Percentiles rank a stretch among this genome's conserved stretches.
Evolutionary conservation across 1,140 invertebrate genomes (phyloP).

Genomic region (Heliothis virescens): DNA sequence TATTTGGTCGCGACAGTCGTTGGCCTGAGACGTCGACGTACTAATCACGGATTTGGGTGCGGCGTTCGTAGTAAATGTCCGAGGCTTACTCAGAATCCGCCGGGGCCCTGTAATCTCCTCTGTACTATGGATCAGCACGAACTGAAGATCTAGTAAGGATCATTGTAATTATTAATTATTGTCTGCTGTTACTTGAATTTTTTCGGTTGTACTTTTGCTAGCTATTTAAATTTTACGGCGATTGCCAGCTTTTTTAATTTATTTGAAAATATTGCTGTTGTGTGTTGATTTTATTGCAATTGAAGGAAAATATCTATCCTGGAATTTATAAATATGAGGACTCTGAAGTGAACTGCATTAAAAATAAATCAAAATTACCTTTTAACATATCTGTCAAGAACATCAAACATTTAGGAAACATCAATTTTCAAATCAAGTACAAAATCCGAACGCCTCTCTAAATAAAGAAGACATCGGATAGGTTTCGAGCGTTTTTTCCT

Average conservation of each 20-base stretch:
- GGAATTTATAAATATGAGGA: too few relatives aligned
- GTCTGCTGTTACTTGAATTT: background rate
- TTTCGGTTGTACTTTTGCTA: background rate
- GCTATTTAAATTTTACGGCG: too few relatives aligned
- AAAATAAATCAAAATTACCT: too few relatives aligned
- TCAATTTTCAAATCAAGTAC: background rate
- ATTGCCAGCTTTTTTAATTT: too few relatives aligned
- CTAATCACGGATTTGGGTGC: conserved; percentile 21
- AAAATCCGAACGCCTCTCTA: background rate
- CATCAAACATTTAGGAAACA: background rate
- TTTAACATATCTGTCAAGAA: background rate
- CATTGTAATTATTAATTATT: conserved; percentile 39
- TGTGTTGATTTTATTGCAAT: too few relatives aligned
- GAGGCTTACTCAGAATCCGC: conserved; percentile 1
- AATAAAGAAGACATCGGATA: background rate
- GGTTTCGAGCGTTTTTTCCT: background rate
- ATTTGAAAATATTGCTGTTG: too few relatives aligned
- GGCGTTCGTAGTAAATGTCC: conserved; percentile 1
- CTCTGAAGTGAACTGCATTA: too few relatives aligned
- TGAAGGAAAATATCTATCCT: too few relatives aligned
- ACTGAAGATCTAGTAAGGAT: conserved; percentile 11
- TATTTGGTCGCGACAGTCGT: background rate
- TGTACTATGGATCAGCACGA: conserved; percentile 12
- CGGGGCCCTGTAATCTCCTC: conserved; percentile 24
- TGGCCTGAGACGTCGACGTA: background rate